Conservation (phyloP, 2,888 invertebrate genomes). For the Empis livida region DNA sequence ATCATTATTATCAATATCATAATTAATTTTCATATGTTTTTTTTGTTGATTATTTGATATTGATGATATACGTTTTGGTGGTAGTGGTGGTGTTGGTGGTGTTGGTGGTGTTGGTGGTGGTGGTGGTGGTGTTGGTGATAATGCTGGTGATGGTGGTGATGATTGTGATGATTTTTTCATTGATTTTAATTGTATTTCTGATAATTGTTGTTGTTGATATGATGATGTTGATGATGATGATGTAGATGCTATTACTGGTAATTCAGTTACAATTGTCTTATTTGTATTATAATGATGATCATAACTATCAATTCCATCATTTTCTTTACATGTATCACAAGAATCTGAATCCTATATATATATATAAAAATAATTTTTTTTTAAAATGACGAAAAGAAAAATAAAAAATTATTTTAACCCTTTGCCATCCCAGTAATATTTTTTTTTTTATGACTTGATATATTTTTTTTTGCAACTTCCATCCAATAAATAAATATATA, state of each 20-base stretch:
- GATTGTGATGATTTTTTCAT: neutral
- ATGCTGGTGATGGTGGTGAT: neutral
- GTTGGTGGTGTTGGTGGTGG: neutral
- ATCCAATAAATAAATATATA: too few relatives aligned
- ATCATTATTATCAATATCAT: neutral
- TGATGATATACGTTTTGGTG: neutral
- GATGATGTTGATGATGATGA: too few relatives aligned
- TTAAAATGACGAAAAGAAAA: too few relatives aligned
- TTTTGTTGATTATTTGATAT: too few relatives aligned
- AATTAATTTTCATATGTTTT: too few relatives aligned
- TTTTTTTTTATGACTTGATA: neutral
- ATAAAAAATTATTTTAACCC: too few relatives aligned
- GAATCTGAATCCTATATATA: constrained; percentile 29
- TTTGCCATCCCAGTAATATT: too few relatives aligned
- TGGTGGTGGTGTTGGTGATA: neutral
- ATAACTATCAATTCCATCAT: constrained; percentile 22
- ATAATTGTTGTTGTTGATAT: neutral
- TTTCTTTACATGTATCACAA: constrained; percentile 30
- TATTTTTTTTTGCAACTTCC: neutral
- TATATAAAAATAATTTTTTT: too few relatives aligned
- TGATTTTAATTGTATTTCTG: neutral
- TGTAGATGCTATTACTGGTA: neutral
- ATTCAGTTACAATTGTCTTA: neutral
- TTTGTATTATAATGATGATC: constrained; percentile 14
- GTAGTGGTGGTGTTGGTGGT: neutral